Conservation (phyloP, 2,888 invertebrate genomes). For the Euproctis similis region DNA sequence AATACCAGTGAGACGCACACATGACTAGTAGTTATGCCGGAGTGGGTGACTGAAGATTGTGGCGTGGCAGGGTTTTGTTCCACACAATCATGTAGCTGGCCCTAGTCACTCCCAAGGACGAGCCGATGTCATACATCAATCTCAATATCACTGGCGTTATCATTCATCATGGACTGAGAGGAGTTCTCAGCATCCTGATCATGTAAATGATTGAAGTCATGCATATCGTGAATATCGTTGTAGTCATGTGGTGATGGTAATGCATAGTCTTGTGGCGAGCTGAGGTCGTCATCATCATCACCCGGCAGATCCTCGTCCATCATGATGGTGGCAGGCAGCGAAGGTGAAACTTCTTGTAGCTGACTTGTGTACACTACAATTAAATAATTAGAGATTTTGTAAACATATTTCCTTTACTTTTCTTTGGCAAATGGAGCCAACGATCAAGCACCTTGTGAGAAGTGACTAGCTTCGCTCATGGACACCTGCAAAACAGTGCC, state of each 20-base stretch:
- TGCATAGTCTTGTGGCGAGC: constrained; percentile 52
- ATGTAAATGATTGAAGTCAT: constrained; percentile 11
- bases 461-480: too few species aligned
- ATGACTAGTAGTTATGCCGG: constrained; percentile 40
- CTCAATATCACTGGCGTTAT: constrained; percentile 57
- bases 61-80: constrained; percentile 7
- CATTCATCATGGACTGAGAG: constrained; percentile 44
- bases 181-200: constrained; percentile 30
- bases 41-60: constrained; percentile 17
- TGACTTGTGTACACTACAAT: constrained; percentile 64
- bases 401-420: too few species aligned
- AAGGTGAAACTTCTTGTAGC: constrained; percentile 63
- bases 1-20: constrained; percentile 37
- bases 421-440: too few species aligned
- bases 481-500: too few species aligned
- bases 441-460: too few species aligned
- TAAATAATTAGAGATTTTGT: too few species aligned
- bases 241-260: constrained; percentile 21
- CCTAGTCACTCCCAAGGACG: constrained; percentile 45
- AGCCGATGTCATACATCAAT: constrained; percentile 66
- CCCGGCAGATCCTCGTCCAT: constrained; percentile 62
- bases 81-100: constrained; percentile 13
- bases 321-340: constrained; percentile 70
- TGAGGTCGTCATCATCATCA: constrained; percentile 53
- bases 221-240: constrained; percentile 17